These are phyloP conservation scores for Geodia barretti DNA, from an alignment of 37 sponge, comb jelly and placozoan species.

Conservation along the genomic window DNA sequence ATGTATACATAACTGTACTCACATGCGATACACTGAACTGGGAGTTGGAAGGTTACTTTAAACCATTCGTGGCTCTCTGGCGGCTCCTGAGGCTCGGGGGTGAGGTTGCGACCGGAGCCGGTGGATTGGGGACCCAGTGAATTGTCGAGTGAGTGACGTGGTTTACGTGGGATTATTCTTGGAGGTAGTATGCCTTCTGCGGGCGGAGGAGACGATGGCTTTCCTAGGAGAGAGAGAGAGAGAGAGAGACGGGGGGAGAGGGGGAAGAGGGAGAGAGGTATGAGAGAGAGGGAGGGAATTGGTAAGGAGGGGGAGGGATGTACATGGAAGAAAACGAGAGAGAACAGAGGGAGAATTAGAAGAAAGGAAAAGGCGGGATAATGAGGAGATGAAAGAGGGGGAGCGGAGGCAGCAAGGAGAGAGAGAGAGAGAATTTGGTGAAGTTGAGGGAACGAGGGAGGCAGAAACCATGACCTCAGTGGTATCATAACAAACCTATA, in stretches of 20 bases:
- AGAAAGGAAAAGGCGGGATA: too few species aligned
- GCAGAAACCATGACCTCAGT: too few species aligned
- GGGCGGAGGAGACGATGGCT: not conserved
- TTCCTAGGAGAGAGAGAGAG: not conserved
- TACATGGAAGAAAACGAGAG: too few species aligned
- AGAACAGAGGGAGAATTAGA: too few species aligned
- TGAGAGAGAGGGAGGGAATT: not conserved
- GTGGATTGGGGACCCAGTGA: slow-evolving; percentile 33
- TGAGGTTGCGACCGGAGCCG: too few species aligned
- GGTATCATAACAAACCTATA: too few species aligned
- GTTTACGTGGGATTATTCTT: not conserved
- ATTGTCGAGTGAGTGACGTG: not conserved
- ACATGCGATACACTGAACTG: slow-evolving; percentile 47
- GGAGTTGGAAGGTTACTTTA: slow-evolving; percentile 31
- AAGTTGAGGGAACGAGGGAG: too few species aligned
- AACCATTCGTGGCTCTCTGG: slow-evolving; percentile 25
- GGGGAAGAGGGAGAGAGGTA: not conserved
- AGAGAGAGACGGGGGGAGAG: not conserved
- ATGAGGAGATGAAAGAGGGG: too few species aligned
- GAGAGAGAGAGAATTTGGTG: too few species aligned
- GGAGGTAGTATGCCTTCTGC: not conserved
- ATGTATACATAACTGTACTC: slow-evolving; percentile 23
- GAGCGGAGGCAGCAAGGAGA: too few species aligned
- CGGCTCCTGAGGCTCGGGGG: too few species aligned
- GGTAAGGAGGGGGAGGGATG: too few species aligned